A percentile compares a stretch with the other conserved stretches of the same genome.
phyloP scores from a whole-genome alignment of 2,888 invertebrate species.

The Dugesia japonica region DNA sequence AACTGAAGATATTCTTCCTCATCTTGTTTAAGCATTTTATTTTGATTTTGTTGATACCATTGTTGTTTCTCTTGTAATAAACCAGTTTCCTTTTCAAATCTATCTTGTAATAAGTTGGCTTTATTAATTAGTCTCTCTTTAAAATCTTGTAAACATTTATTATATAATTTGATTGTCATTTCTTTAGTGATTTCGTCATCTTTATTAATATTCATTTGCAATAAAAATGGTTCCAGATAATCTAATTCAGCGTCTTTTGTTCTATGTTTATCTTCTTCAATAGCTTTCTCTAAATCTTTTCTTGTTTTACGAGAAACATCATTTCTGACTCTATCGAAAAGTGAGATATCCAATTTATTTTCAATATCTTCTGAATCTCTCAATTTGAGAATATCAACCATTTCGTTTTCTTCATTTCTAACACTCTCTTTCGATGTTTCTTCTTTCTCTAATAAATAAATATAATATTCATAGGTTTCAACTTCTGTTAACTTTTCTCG shows the following conservation, averaged over 20 bases:
- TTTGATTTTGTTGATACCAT: conserved; percentile 49
- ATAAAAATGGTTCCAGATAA: conserved; percentile 48
- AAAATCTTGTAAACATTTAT: conserved; percentile 41
- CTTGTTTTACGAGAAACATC: conserved; percentile 48
- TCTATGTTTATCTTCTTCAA: conserved; percentile 42
- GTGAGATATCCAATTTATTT: conserved; percentile 44
- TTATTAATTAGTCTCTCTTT: conserved; percentile 48
- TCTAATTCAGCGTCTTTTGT: conserved; percentile 47
- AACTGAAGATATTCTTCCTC: conserved; percentile 48
- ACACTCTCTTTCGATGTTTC: conserved; percentile 41
- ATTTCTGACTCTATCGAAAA: conserved; percentile 47
- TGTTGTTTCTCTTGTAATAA: conserved; percentile 48
- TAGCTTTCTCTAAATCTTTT: conserved; percentile 33
- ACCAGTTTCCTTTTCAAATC: conserved; percentile 48
- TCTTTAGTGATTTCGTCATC: conserved; percentile 36
- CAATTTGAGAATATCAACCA: conserved; percentile 42
- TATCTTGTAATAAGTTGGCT: conserved; percentile 48
- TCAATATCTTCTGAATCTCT: conserved; percentile 43
- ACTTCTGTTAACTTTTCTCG: conserved; percentile 42
- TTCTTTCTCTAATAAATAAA: conserved; percentile 43
- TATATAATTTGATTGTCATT: conserved; percentile 43
- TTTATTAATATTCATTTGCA: conserved; percentile 37
- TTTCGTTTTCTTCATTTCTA: conserved; percentile 46
- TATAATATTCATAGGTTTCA: conserved; percentile 44
- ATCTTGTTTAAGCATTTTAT: conserved; percentile 48